Percentiles rank a stretch among this genome's conserved stretches.
Conservation (phyloP, 2,888 invertebrate genomes). For the Fragum whitleyi region DNA sequence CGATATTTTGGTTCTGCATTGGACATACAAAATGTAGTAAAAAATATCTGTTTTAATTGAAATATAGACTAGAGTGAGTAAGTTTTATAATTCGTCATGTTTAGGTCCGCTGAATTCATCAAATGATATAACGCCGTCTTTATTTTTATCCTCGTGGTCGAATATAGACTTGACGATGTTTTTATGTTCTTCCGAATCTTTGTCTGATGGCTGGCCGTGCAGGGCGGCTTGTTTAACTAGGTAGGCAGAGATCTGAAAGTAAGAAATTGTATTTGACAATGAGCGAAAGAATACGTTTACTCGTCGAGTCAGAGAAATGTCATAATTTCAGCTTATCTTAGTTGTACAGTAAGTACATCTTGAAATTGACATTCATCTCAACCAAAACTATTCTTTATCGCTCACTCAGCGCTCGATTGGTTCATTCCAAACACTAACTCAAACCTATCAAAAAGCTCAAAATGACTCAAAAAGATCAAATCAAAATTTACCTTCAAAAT, state of each 20-base stretch:
- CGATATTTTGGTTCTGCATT: too few relatives aligned
- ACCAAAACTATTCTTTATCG: not conserved
- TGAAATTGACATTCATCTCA: too few relatives aligned
- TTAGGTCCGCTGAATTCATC: slow-evolving; percentile 98
- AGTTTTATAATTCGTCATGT: slow-evolving; percentile 95
- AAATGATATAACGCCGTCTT: slow-evolving; percentile 97
- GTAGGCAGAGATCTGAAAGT: slow-evolving; percentile 93
- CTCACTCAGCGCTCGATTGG: too few relatives aligned
- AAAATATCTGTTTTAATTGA: too few relatives aligned
- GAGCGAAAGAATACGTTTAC: too few relatives aligned
- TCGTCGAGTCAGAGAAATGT: not conserved
- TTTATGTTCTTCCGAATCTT: slow-evolving; percentile 94
- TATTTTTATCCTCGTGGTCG: slow-evolving; percentile 98
- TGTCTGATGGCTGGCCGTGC: slow-evolving; percentile 90
- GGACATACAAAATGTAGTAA: too few relatives aligned
- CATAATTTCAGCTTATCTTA: too few relatives aligned
- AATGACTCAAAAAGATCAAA: not conserved
- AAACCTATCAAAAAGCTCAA: too few relatives aligned
- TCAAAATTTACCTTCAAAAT: not conserved
- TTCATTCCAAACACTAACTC: too few relatives aligned
- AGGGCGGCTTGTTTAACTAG: slow-evolving; percentile 94
- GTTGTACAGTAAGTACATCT: not conserved
- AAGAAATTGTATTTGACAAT: too few relatives aligned
- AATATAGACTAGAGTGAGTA: not conserved
- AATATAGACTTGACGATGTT: slow-evolving; percentile 98